phyloP scores from a whole-genome alignment of 2,113 vertebrate species.

The Formicarius rufipectus region DNA sequence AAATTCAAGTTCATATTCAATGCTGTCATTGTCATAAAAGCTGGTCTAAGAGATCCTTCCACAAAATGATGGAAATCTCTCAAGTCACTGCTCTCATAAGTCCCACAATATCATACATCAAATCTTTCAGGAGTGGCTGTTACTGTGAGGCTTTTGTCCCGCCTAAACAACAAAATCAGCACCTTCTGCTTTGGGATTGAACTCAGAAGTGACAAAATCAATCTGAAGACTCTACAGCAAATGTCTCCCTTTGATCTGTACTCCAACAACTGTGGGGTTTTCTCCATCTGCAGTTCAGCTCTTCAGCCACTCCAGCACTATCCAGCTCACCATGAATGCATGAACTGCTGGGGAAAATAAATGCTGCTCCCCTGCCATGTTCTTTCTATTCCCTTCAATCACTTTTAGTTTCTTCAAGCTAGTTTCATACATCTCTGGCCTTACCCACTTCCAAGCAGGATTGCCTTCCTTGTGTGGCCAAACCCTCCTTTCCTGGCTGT shows the following conservation, averaged over 20 bases:
- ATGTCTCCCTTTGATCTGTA: not conserved
- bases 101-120: not conserved
- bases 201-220: not conserved
- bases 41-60: not conserved
- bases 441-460: not conserved
- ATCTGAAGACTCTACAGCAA: not conserved
- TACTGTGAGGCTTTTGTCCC: not conserved
- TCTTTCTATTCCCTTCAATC: not conserved
- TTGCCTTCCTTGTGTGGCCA: not conserved
- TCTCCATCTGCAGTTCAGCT: not conserved
- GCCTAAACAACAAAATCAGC: not conserved
- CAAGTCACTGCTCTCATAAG: not conserved
- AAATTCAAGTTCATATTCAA: not conserved
- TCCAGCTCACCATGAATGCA: not conserved
- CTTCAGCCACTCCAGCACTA: not conserved
- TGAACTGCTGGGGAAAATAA: not conserved
- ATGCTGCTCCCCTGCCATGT: not conserved
- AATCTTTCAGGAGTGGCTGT: not conserved
- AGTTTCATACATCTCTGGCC: not conserved
- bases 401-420: not conserved
- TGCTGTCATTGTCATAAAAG: not conserved
- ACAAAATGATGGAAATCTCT: not conserved
- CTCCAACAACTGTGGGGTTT: not conserved
- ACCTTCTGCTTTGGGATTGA: not conserved
- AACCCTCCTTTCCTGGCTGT: not conserved